Evolutionary conservation across 1,140 invertebrate species (phyloP).

Genomic region (Heliconius hermathena): DNA sequence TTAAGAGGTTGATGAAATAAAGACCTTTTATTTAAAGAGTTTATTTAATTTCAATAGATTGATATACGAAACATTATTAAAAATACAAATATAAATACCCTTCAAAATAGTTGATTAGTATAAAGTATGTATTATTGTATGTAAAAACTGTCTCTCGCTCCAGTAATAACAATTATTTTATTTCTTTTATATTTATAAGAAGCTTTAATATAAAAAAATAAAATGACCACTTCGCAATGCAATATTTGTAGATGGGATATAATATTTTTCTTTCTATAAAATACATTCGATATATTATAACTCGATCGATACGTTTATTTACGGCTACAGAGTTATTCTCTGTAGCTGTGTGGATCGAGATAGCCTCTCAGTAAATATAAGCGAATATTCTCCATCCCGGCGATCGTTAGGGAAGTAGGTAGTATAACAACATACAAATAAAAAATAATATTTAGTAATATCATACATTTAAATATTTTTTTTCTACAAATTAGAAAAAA

Average conservation of each 20-base stretch:
- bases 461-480: not conserved
- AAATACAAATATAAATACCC: too few species aligned
- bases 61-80: too few species aligned
- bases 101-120: too few species aligned
- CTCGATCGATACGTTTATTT: slow-evolving; percentile 1
- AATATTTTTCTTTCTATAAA: slow-evolving; percentile 3
- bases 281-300: slow-evolving; percentile 9
- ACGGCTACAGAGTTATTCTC: not conserved
- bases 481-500: too few species aligned
- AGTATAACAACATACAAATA: not conserved
- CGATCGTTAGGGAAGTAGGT: not conserved
- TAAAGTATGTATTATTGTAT: too few species aligned
- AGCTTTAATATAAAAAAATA: not conserved
- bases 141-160: too few species aligned
- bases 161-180: not conserved
- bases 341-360: not conserved
- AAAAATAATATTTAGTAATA: not conserved
- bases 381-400: not conserved
- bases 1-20: too few species aligned
- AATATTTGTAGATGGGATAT: not conserved
- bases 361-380: not conserved
- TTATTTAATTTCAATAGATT: too few species aligned
- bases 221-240: not conserved
- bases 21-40: too few species aligned
- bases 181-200: not conserved